Evolutionary conservation across 2,888 invertebrate genomes (phyloP).

Genomic region (Melanostoma scalare): DNA sequence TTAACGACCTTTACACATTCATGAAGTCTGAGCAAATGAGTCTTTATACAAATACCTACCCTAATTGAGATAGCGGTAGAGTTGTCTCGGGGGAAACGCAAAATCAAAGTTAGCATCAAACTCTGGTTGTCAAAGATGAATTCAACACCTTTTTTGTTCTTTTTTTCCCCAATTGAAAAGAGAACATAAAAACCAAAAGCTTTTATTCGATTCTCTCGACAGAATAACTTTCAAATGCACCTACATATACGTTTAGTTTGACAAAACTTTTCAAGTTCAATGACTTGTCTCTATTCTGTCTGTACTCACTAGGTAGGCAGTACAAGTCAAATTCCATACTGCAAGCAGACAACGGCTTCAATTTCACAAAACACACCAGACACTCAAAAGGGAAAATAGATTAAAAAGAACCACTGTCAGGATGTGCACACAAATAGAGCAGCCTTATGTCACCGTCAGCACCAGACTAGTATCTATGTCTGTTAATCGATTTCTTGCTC

Average conservation of each 20-base stretch:
- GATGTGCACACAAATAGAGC: conserved; percentile 33
- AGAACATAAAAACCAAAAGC: too few relatives aligned
- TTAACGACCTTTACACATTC: conserved; percentile 27
- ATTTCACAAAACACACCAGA: conserved; percentile 42
- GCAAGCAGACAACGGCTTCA: conserved; percentile 40
- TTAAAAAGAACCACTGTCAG: conserved; percentile 34
- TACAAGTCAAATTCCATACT: conserved; percentile 7
- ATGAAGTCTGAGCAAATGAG: conserved; percentile 12
- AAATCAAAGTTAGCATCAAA: neutral
- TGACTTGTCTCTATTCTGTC: conserved; percentile 26
- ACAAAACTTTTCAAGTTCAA: conserved; percentile 47
- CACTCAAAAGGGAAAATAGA: conserved; percentile 27
- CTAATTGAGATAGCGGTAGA: neutral
- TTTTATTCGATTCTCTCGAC: too few relatives aligned
- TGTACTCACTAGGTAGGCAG: neutral
- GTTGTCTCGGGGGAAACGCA: neutral
- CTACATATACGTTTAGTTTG: neutral
- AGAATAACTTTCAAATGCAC: too few relatives aligned
- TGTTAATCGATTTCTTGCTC: conserved; percentile 47
- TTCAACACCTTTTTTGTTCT: too few relatives aligned
- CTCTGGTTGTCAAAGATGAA: too few relatives aligned
- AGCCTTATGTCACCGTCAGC: conserved; percentile 28
- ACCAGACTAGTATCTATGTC: conserved; percentile 24
- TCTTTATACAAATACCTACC: conserved; percentile 10
- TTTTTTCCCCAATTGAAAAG: too few relatives aligned